Conservation (phyloP, 2,113 vertebrate genomes). For the Chrysemys picta region DNA sequence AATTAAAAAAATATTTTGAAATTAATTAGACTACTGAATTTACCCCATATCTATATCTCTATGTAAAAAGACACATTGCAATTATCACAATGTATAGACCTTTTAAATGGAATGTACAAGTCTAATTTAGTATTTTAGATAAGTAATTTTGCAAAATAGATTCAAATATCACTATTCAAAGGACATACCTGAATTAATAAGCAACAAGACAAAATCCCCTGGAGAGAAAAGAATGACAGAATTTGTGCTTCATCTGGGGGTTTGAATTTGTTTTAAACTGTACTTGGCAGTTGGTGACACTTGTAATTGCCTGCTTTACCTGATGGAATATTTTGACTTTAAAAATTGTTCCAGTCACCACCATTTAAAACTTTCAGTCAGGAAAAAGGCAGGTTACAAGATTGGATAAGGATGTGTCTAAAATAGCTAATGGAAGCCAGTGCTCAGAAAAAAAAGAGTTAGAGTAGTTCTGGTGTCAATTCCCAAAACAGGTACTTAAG, state of each 20-base stretch:
- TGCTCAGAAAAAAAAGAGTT: not conserved
- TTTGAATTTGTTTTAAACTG: not conserved
- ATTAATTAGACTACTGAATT: not conserved
- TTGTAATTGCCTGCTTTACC: not conserved
- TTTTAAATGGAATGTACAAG: not conserved
- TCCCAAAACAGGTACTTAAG: not conserved
- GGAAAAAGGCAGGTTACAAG: not conserved
- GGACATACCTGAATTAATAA: not conserved
- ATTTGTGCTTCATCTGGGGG: not conserved
- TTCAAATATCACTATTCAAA: not conserved
- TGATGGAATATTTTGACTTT: not conserved
- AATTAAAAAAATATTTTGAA: not conserved
- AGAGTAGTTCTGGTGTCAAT: rapidly evolving
- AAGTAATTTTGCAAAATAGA: not conserved
- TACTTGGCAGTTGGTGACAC: not conserved
- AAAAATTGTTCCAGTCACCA: too few species aligned
- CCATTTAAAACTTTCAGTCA: not conserved
- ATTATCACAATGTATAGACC: not conserved
- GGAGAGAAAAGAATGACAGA: not conserved
- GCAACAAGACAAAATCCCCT: not conserved
- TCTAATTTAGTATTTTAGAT: not conserved
- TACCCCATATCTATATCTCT: not conserved
- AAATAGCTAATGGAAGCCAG: not conserved
- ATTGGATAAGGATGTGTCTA: not conserved
- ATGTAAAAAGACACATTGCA: not conserved